These are phyloP conservation scores for Drosophila pseudotakahashii DNA, from an alignment of 2,888 invertebrate genomes.

Conservation along the genomic window DNA sequence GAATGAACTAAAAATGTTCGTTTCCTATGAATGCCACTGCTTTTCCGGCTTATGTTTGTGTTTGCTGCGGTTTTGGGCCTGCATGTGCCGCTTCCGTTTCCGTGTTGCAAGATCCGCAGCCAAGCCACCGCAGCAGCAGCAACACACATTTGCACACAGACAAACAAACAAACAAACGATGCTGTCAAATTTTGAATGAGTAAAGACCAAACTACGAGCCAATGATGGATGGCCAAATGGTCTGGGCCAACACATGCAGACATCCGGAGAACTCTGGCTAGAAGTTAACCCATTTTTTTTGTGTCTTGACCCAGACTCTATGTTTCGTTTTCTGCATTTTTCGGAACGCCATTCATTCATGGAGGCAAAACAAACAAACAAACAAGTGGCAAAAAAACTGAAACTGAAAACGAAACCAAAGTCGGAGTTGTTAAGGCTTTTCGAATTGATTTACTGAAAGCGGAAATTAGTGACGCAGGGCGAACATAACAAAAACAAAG, in stretches of 20 bases:
- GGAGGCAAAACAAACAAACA: constrained; percentile 34
- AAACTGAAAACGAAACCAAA: constrained; percentile 25
- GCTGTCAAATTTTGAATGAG: constrained; percentile 80
- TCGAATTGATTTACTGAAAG: constrained; percentile 76
- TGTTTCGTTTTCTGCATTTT: constrained; percentile 38
- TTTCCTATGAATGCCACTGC: neutral
- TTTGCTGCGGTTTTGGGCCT: constrained; percentile 46
- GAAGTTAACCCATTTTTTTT: constrained; percentile 46
- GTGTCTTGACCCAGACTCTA: constrained; percentile 38
- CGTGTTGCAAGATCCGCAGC: constrained; percentile 50
- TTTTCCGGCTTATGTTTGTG: constrained; percentile 31
- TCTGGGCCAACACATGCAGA: constrained; percentile 37
- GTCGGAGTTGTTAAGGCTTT: constrained; percentile 59
- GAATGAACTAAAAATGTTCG: neutral
- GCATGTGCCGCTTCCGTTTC: constrained; percentile 74
- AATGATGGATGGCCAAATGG: constrained; percentile 72
- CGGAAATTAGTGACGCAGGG: constrained; percentile 76
- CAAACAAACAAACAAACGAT: constrained; percentile 71
- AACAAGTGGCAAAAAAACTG: constrained; percentile 23
- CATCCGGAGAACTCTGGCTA: constrained; percentile 26
- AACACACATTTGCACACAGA: constrained; percentile 18
- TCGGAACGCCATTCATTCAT: constrained; percentile 55
- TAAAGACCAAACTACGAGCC: constrained; percentile 75
- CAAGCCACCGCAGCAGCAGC: constrained; percentile 25
- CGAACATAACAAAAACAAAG: constrained; percentile 28